These are phyloP conservation scores for Cataglyphis albicans DNA, from an alignment of 2,888 invertebrate genomes.

Conservation along the genomic window DNA sequence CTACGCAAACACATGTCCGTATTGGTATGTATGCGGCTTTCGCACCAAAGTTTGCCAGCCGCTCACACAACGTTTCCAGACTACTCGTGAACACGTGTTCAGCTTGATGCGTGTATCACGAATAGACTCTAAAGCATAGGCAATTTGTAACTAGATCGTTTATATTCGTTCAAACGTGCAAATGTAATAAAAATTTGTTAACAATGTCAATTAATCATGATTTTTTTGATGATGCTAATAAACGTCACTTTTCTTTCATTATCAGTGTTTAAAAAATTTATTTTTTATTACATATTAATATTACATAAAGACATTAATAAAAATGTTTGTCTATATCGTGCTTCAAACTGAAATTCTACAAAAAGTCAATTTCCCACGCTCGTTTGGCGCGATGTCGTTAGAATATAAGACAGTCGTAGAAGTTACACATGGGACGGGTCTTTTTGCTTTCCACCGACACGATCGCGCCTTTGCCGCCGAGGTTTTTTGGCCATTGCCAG, in stretches of 20 bases:
- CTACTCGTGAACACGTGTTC: conserved; percentile 51
- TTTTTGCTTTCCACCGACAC: conserved; percentile 52
- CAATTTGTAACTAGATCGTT: conserved; percentile 40
- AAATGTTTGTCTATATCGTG: conserved; percentile 12
- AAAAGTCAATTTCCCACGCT: conserved; percentile 42
- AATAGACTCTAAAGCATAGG: conserved; percentile 30
- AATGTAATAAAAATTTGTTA: conserved; percentile 10
- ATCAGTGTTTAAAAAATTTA: neutral
- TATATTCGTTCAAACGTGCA: neutral
- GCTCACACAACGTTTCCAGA: conserved; percentile 41
- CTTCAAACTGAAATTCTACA: conserved; percentile 21
- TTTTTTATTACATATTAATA: neutral
- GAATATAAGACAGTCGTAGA: conserved; percentile 50
- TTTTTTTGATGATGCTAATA: neutral
- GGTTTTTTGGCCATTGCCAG: conserved; percentile 70
- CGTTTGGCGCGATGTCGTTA: conserved; percentile 46
- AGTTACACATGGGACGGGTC: conserved; percentile 30
- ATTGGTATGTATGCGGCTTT: conserved; percentile 42
- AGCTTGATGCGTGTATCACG: conserved; percentile 40
- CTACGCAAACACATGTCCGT: conserved; percentile 16
- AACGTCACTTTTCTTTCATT: neutral
- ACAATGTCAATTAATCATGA: neutral
- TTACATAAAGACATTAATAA: neutral
- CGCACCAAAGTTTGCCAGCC: conserved; percentile 48
- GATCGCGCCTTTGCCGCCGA: conserved; percentile 66